These are phyloP conservation scores for Acronicta psi DNA, from an alignment of 2,888 invertebrate species.

Conservation along the genomic window DNA sequence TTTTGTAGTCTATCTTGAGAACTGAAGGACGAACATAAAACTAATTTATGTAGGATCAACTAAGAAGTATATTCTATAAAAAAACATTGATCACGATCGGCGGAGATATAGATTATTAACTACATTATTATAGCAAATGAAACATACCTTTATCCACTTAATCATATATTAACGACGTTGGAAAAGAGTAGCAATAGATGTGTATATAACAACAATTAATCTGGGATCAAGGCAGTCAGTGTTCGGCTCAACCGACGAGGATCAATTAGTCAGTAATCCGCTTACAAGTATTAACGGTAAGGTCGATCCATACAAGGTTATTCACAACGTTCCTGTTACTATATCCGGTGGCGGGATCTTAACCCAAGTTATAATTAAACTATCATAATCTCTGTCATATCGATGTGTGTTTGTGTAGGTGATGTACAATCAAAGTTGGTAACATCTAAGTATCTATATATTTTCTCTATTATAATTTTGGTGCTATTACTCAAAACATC, in stretches of 20 bases:
- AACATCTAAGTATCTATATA: no score
- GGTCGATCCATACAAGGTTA: constrained; percentile 29
- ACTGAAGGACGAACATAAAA: no score
- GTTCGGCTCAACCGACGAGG: constrained; percentile 37
- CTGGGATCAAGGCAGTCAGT: constrained; percentile 40
- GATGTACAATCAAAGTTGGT: no score
- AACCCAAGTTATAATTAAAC: constrained; percentile 37
- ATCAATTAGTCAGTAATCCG: constrained; percentile 58
- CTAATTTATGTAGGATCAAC: no score
- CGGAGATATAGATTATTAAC: no score
- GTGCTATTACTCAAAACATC: no score
- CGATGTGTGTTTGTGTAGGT: background rate
- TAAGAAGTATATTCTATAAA: no score
- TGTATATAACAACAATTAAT: constrained; percentile 40
- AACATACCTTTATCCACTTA: background rate
- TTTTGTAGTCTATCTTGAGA: no score
- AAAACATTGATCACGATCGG: no score
- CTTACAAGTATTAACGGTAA: constrained; percentile 41
- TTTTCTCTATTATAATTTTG: no score
- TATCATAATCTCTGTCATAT: constrained; percentile 5
- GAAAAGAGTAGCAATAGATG: constrained; percentile 7
- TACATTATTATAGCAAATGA: background rate
- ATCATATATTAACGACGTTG: background rate
- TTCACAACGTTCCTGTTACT: constrained; percentile 26
- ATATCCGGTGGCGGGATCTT: constrained; percentile 13